A percentile compares a stretch with the other conserved stretches of the same genome.
phyloP scores from a whole-genome alignment of 2,888 invertebrate species.

The Endotricha flammealis region DNA sequence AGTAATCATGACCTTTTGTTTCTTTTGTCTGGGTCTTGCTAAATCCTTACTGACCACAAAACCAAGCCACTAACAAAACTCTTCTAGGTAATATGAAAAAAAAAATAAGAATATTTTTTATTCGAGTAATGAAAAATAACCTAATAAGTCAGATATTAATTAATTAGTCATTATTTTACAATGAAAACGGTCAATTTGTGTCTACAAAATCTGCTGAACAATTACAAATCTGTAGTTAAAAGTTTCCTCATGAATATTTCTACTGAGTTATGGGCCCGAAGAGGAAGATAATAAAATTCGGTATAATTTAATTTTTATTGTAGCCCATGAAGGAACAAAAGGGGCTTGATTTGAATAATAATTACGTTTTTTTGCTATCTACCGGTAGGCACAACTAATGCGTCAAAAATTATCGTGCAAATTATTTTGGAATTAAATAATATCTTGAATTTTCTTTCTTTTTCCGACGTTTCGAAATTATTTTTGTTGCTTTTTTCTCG shows the following conservation, averaged over 20 bases:
- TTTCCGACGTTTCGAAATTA: background rate
- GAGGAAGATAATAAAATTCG: conserved; percentile 62
- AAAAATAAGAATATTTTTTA: no score
- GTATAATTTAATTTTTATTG: conserved; percentile 64
- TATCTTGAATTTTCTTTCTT: background rate
- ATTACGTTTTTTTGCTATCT: conserved; percentile 37
- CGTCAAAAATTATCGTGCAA: conserved; percentile 9
- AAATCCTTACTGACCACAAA: no score
- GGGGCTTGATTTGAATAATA: conserved; percentile 56
- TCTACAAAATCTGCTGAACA: conserved; percentile 14
- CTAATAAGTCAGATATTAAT: no score
- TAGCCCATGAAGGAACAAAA: conserved; percentile 51
- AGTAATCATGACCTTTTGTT: no score
- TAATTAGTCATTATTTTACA: background rate
- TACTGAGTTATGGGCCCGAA: conserved; percentile 54
- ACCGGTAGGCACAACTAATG: conserved; percentile 21
- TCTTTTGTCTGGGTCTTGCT: no score
- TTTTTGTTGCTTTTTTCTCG: background rate
- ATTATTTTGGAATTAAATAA: conserved; percentile 2
- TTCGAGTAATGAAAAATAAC: no score
- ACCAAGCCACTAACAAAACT: no score
- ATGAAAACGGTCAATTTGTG: conserved; percentile 1
- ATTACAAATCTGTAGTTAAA: conserved; percentile 51
- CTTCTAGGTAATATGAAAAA: no score
- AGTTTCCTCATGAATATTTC: conserved; percentile 63